Base-by-base conservation (phyloP, 2,113 vertebrate genomes). In the Tachycineta bicolor region DNA sequence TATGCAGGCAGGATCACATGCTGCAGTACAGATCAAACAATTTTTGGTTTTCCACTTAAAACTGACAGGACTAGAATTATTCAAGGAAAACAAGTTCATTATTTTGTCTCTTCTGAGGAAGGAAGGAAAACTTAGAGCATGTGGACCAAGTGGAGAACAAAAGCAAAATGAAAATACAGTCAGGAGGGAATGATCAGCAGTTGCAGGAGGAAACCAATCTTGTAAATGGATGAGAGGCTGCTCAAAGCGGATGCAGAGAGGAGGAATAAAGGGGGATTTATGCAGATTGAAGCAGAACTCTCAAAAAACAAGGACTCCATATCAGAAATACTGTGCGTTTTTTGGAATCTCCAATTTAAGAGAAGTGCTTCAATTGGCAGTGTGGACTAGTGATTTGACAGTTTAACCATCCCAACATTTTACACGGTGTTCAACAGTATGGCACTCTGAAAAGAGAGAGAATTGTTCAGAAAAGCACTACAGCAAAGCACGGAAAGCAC, bases 191-290 rank as follows among this genome's bases (percentile, higher is more conserved):
- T 49, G 85, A 93, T 0, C 67, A 88, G 68, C 71, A 95, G 44
- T 9, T 88, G 50, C 64, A 75, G 3, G 22, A 78, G 49, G 56
- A 83, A 95, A 93, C 59, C 86, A 89, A 96, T 88, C 75, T 86
- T 67, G 39, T 28, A 95, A 85, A 95, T 93, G 91, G 90, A 95
- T 87, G 85, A 86, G 59, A 87, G 59, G 55, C 78, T 84, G 85
- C 62, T 90, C 84, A 95, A 80, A 74, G 85, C 1, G 0, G 58
- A 83, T 23, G 22, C 64, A 91, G 68, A 84, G 55, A 67, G 6
- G 13, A 87, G 23, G 58, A 93, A 96, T 83, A 87, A 82, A 91
- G 19, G 16, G 11, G 59, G 60, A 95, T 91, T 97, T 89, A 87
- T 1, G 9, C 41, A 92, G 75, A 94, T 44, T 52, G 82, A 88